Evolutionary conservation across 2,888 invertebrate genomes (phyloP).

Genomic region (Muscina levida): DNA sequence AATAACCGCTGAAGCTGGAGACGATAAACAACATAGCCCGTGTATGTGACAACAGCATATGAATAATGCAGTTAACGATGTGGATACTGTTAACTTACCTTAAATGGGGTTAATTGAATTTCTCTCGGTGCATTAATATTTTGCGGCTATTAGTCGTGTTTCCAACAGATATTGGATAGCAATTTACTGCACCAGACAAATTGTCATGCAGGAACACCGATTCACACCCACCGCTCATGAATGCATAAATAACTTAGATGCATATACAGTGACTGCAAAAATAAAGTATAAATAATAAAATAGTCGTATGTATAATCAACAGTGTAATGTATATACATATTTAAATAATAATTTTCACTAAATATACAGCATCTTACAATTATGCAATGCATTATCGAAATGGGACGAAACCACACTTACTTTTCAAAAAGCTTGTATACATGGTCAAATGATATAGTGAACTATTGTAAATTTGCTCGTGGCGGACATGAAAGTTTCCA

Average conservation of each 20-base stretch:
- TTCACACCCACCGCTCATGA: not conserved
- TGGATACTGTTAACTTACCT: not conserved
- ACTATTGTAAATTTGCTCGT: conserved; percentile 9
- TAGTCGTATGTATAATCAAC: too few relatives aligned
- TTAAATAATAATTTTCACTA: too few relatives aligned
- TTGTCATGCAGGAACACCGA: not conserved
- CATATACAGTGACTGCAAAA: too few relatives aligned
- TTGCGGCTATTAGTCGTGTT: conserved; percentile 5
- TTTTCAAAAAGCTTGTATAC: too few relatives aligned
- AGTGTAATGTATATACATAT: too few relatives aligned
- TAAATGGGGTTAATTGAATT: not conserved
- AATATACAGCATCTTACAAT: too few relatives aligned
- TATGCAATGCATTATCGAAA: too few relatives aligned
- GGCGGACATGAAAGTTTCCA: conserved; percentile 22
- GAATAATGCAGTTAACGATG: conserved; percentile 3
- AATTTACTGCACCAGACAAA: not conserved
- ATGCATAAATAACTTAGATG: too few relatives aligned
- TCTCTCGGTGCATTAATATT: conserved; percentile 11
- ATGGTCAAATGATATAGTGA: too few relatives aligned
- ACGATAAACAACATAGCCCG: not conserved
- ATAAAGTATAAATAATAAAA: too few relatives aligned
- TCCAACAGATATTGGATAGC: conserved; percentile 24
- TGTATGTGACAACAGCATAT: not conserved
- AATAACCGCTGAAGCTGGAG: not conserved
- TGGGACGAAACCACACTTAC: too few relatives aligned